Percentiles rank a stretch among this genome's conserved stretches.
phyloP scores from a whole-genome alignment of 2,113 vertebrate species.

The Lates calcarifer region DNA sequence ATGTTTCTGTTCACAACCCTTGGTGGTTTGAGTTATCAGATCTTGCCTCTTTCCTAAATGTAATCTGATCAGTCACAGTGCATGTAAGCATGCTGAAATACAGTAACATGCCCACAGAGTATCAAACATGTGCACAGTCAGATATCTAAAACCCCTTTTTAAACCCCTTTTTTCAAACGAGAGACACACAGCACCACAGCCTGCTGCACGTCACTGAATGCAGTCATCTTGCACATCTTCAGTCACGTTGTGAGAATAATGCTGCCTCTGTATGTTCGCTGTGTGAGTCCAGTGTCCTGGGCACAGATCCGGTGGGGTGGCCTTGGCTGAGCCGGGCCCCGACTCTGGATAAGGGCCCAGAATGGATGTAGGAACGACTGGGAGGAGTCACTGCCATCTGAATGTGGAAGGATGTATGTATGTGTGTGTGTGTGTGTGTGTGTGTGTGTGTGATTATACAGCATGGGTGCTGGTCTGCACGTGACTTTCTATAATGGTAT shows the following conservation, averaged over 20 bases:
- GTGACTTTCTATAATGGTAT: conserved; percentile 67
- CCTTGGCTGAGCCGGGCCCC: conserved; percentile 55
- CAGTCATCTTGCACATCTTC: conserved; percentile 68
- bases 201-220: conserved; percentile 43
- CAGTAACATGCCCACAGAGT: background rate
- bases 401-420: conserved; percentile 58
- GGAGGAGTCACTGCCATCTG: conserved; percentile 60
- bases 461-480: conserved; percentile 51
- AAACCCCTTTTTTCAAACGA: too few species aligned
- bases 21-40: background rate
- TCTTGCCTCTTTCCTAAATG: background rate
- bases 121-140: conserved; percentile 6
- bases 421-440: conserved; percentile 29
- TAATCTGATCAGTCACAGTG: background rate
- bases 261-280: conserved; percentile 65
- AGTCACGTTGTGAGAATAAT: conserved; percentile 74
- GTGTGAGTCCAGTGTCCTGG: conserved; percentile 74
- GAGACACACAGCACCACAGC: conserved; percentile 13
- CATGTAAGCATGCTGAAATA: background rate
- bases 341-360: conserved; percentile 62
- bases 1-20: background rate
- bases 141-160: conserved; percentile 13
- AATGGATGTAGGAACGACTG: conserved; percentile 57
- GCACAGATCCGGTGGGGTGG: conserved; percentile 75
- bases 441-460: conserved; percentile 37